Base-by-base conservation (phyloP, 2,888 invertebrate species). In the Apamea epomidion region DNA sequence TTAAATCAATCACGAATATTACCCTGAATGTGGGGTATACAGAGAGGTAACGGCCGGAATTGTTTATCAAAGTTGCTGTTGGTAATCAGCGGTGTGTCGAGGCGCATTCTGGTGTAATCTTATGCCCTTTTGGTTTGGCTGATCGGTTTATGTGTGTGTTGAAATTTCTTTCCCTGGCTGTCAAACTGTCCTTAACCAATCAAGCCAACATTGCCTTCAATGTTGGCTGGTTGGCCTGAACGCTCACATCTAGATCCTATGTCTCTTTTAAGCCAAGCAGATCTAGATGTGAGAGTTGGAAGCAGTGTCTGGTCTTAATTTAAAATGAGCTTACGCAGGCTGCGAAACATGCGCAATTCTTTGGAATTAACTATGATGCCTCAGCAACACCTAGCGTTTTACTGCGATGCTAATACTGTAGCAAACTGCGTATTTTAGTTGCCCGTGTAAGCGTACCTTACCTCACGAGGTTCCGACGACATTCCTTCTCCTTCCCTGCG, bases 11-110 rank as follows among this genome's bases (percentile, higher is more conserved):
- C 81, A 87, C 73, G 76, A 68, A 68, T 78, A 76, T 64, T 42
- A 71, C 78, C 85, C 77, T 74, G 60, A 54, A 70, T 65, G 69
- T 62, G 81, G 87, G 77, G 65, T 69, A 60, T 54, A 73, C 72
- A 74, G 76, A 86, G 84, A 86, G 85, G 85, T 87, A 87, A 86
- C 58, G 21, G 78, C 60, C 68, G 84, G 87, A 54, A n/a, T 75
- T 68, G 37, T 75, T 76, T 83, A 73, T 77, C 48, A 71, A 73
- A 70, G 18, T 70, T 62, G 37, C 18, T 69, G 42, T 68, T 64
- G 67, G 3, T 12, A 81, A 16, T 32, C 18, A 76, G 73, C 45
- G 74, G 76, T 76, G 84, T 84, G 74, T 85, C 75, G 85, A 84
- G 85, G 84, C 70, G 77, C 77, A 64, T 42, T 67, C 87, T 85